phyloP scores from a whole-genome alignment of 1,140 invertebrate species.

The Zophobas morio region DNA sequence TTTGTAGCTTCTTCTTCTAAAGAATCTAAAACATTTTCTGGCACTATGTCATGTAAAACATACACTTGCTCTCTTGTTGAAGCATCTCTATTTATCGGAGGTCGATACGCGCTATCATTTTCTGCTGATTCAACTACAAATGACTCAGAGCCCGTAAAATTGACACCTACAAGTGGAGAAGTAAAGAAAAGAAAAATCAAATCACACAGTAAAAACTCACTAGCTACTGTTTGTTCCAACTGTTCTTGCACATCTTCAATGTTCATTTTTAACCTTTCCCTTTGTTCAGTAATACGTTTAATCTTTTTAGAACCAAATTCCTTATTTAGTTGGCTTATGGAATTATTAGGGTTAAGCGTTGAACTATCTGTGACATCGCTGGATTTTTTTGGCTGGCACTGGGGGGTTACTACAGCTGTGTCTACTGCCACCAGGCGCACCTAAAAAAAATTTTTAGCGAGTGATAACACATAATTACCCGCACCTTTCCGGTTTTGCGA shows the following conservation, averaged over 20 bases:
- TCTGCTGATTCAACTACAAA: conserved; percentile 36
- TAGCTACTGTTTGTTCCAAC: conserved; percentile 68
- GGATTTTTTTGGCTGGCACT: conserved; percentile 31
- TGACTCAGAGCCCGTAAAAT: conserved; percentile 45
- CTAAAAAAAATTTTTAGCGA: conserved; percentile 45
- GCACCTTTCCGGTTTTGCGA: conserved; percentile 54
- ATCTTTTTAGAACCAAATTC: conserved; percentile 71
- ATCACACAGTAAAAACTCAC: conserved; percentile 60
- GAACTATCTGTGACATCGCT: conserved; percentile 13
- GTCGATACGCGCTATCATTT: conserved; percentile 61
- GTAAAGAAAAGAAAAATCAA: conserved; percentile 26
- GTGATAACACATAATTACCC: conserved; percentile 35
- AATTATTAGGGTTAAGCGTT: conserved; percentile 12
- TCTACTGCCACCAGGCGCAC: conserved; percentile 56
- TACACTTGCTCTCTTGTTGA: conserved; percentile 67
- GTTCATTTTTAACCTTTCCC: conserved; percentile 69
- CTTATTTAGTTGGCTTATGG: conserved; percentile 66
- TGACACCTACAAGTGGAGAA: conserved; percentile 54
- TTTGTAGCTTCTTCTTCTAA: conserved; percentile 62
- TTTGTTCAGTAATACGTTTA: conserved; percentile 69
- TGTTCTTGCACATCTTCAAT: conserved; percentile 68
- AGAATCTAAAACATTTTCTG: conserved; percentile 65
- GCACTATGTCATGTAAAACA: conserved; percentile 68
- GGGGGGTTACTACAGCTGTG: conserved; percentile 42
- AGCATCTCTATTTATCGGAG: conserved; percentile 69